Evolutionary conservation across 2,113 vertebrate species (phyloP).

Genomic region (Rhynchopsitta pachyrhyncha): DNA sequence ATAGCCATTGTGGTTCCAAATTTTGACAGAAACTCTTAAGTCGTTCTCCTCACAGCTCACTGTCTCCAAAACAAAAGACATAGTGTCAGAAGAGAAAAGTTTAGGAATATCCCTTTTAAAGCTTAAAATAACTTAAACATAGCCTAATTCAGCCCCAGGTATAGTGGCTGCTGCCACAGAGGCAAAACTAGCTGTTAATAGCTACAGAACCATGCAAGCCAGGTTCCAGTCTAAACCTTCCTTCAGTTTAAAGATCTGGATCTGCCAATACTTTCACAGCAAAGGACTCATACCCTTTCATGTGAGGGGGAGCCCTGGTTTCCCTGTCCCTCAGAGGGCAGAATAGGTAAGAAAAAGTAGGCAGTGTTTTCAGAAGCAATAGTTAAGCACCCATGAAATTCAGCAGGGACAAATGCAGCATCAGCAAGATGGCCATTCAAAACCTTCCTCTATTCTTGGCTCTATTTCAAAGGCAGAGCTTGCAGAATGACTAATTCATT

Average conservation of each 20-base stretch:
- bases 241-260: not conserved
- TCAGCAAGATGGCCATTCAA: not conserved
- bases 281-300: not conserved
- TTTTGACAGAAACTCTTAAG: not conserved
- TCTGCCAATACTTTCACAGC: not conserved
- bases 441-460: not conserved
- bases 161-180: not conserved
- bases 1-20: not conserved
- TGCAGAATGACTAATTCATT: not conserved
- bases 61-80: not conserved
- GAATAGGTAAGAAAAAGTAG: not conserved
- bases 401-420: not conserved
- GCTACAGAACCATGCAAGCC: not conserved
- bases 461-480: not conserved
- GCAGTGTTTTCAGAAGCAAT: not conserved
- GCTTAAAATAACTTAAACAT: not conserved
- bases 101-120: not conserved
- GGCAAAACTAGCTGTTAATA: not conserved
- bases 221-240: not conserved
- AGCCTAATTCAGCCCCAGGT: not conserved
- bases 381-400: not conserved
- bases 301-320: fast-evolving
- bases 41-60: not conserved
- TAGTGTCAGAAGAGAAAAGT: not conserved
- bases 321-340: not conserved